phyloP scores from a whole-genome alignment of 2,113 vertebrate species.

The Chloroceryle aenea region DNA sequence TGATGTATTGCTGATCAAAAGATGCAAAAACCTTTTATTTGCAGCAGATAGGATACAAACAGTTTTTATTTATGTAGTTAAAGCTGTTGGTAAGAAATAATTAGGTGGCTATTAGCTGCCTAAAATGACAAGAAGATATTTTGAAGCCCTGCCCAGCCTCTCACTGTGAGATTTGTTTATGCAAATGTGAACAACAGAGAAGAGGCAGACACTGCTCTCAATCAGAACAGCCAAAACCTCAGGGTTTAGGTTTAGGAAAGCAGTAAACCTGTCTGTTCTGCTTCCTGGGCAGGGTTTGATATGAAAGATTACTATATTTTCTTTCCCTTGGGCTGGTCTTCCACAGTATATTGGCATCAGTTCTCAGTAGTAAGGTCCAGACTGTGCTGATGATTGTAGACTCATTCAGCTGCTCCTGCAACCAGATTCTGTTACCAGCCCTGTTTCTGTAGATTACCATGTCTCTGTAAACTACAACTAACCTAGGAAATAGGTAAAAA shows the following conservation, averaged over 20 bases:
- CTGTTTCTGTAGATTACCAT: background rate
- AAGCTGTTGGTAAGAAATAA: background rate
- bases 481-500: background rate
- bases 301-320: background rate
- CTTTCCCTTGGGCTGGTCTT: background rate
- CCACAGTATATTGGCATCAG: background rate
- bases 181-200: background rate
- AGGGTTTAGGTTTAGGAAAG: background rate
- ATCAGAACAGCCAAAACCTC: background rate
- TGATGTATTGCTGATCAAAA: background rate
- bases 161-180: background rate
- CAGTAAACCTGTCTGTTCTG: background rate
- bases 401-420: background rate
- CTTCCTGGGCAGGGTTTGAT: background rate
- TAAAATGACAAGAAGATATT: background rate
- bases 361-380: background rate
- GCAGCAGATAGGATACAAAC: background rate
- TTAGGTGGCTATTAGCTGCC: background rate
- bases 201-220: background rate
- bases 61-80: background rate
- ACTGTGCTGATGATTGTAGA: background rate
- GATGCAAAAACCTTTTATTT: background rate
- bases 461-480: background rate
- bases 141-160: background rate
- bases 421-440: background rate